Conservation (phyloP, 2,797 vertebrate species). For the Philypnodon macrostomus region DNA sequence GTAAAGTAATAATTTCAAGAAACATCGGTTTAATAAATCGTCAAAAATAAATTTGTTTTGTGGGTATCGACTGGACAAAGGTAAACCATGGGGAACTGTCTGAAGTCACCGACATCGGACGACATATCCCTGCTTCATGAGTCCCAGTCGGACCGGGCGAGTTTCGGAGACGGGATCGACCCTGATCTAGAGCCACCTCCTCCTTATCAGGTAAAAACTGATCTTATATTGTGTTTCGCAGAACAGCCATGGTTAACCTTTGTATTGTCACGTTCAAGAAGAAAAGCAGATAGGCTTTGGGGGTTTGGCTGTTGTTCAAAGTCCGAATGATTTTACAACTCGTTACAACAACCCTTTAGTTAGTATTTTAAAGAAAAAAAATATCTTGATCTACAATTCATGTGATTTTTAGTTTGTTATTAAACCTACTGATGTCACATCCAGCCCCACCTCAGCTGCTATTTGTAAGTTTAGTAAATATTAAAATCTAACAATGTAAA, state of each 20-base stretch:
- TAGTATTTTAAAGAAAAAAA: too few species aligned
- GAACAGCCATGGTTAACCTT: background rate
- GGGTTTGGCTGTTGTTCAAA: too few species aligned
- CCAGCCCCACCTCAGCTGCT: too few species aligned
- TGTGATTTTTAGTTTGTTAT: too few species aligned
- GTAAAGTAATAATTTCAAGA: slow-evolving; percentile 7
- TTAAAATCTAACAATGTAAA: too few species aligned
- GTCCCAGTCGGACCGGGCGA: slow-evolving; percentile 90
- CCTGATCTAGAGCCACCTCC: slow-evolving; percentile 91
- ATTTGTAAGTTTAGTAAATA: too few species aligned
- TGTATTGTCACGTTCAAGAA: background rate
- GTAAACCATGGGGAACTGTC: slow-evolving; percentile 90
- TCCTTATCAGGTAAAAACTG: slow-evolving; percentile 85
- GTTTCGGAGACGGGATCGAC: slow-evolving; percentile 88
- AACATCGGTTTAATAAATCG: slow-evolving; percentile 11
- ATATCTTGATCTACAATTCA: too few species aligned
- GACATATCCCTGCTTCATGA: slow-evolving; percentile 94
- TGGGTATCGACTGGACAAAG: slow-evolving; percentile 28
- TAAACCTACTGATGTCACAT: too few species aligned
- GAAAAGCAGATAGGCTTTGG: background rate
- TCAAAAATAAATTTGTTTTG: slow-evolving; percentile 24
- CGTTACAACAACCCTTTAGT: too few species aligned
- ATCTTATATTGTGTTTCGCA: background rate
- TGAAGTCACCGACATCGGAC: slow-evolving; percentile 92
- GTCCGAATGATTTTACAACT: too few species aligned